Evolutionary conservation across 2,888 invertebrate species (phyloP).

Genomic region (Trissolcus brochymenae): DNA sequence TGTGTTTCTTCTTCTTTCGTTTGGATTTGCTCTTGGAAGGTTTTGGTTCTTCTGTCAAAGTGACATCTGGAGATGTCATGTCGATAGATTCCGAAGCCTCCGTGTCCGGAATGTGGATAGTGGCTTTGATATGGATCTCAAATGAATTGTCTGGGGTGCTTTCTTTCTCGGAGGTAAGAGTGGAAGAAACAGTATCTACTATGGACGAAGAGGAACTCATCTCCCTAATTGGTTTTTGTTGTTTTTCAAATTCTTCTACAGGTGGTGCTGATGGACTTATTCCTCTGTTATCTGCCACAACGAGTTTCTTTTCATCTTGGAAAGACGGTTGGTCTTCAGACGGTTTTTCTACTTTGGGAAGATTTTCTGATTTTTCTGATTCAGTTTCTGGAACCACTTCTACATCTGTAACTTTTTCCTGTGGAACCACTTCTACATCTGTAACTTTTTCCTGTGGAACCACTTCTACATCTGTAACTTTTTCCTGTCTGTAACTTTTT

Average conservation of each 20-base stretch:
- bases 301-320: background rate
- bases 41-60: conserved; percentile 50
- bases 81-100: conserved; percentile 61
- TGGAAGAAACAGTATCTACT: conserved; percentile 46
- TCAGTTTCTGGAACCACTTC: conserved; percentile 6
- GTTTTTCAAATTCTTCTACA: conserved; percentile 52
- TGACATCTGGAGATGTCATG: conserved; percentile 28
- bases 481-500: background rate
- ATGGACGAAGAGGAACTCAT: conserved; percentile 9
- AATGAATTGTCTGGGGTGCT: conserved; percentile 65
- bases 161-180: conserved; percentile 59
- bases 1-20: conserved; percentile 60
- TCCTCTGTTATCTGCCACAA: background rate
- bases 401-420: background rate
- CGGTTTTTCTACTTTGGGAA: background rate
- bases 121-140: conserved; percentile 70
- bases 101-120: conserved; percentile 68
- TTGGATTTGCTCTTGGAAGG: conserved; percentile 27
- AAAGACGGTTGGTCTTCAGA: conserved; percentile 5
- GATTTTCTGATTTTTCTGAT: conserved; percentile 6
- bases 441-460: conserved; percentile 1
- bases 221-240: background rate
- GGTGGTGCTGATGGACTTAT: conserved; percentile 1
- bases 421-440: background rate
- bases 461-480: background rate